These are phyloP conservation scores for Anoplius nigerrimus DNA, from an alignment of 2,888 invertebrate genomes.

Conservation along the genomic window DNA sequence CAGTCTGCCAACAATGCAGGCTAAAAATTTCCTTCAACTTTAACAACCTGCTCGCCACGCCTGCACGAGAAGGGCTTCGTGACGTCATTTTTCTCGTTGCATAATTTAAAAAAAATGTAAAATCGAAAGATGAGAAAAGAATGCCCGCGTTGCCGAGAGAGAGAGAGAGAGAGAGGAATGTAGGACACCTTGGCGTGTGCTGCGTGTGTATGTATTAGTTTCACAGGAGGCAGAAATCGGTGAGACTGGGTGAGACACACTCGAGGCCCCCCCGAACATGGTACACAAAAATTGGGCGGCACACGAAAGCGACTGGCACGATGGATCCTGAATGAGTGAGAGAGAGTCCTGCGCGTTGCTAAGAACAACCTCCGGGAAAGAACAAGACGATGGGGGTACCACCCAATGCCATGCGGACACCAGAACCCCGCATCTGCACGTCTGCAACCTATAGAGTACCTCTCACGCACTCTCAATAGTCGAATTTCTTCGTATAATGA, in stretches of 20 bases:
- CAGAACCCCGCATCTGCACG: conserved; percentile 64
- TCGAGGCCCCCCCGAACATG: conserved; percentile 55
- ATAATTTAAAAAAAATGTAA: no score
- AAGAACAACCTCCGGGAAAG: conserved; percentile 11
- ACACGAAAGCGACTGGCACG: conserved; percentile 57
- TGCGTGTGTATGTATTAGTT: conserved; percentile 76
- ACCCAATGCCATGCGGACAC: conserved; percentile 53
- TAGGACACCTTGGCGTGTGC: conserved; percentile 72
- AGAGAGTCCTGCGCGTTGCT: conserved; percentile 35
- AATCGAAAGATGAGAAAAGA: no score
- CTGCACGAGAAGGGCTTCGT: no score
- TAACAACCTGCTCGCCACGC: no score
- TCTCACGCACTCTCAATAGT: conserved; percentile 73
- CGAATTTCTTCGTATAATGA: conserved; percentile 59
- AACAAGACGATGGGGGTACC: conserved; percentile 52
- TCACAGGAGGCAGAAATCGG: conserved; percentile 66
- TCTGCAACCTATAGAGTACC: conserved; percentile 74
- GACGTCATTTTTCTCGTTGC: no score
- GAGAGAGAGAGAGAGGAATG: conserved; percentile 20
- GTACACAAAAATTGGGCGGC: conserved; percentile 60
- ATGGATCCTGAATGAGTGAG: conserved; percentile 56
- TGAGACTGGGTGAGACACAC: no score
- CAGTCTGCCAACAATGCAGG: no score
- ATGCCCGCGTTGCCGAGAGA: no score
- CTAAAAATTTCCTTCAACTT: no score